A percentile compares a stretch with the other conserved stretches of the same genome.
Evolutionary conservation across 1,140 invertebrate species (phyloP).

Genomic region (Cylas formicarius): DNA sequence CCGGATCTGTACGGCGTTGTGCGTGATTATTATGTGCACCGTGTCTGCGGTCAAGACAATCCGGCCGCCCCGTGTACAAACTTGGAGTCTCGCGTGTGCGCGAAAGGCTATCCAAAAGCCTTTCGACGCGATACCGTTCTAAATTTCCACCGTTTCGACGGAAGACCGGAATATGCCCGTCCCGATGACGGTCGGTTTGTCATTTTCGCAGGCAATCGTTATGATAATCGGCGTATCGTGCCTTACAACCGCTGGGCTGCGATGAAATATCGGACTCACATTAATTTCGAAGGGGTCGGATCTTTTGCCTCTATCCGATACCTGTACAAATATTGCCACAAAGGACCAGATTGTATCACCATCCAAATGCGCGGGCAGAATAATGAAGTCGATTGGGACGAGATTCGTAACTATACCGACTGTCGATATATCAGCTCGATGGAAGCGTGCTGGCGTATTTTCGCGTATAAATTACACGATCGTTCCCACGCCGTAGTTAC

Average conservation of each 20-base stretch:
- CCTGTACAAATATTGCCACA: conserved; percentile 6
- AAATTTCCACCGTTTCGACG: neutral
- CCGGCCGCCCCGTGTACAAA: conserved; percentile 9
- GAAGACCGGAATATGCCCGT: neutral
- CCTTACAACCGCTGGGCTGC: conserved; percentile 7
- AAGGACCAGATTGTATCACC: conserved; percentile 5
- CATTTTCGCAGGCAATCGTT: neutral
- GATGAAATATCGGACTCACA: conserved; percentile 8
- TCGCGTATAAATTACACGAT: conserved; percentile 10
- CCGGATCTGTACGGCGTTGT: conserved; percentile 40
- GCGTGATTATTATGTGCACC: conserved; percentile 45
- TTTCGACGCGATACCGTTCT: conserved; percentile 4
- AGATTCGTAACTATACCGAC: conserved; percentile 8
- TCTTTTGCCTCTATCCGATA: neutral
- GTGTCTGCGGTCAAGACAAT: conserved; percentile 34
- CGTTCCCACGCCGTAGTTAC: conserved; percentile 7
- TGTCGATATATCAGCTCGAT: conserved; percentile 13
- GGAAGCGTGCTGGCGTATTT: conserved; percentile 10
- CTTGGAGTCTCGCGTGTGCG: too few relatives aligned
- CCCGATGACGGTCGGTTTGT: neutral
- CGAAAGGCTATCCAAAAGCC: too few relatives aligned
- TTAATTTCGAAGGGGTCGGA: conserved; percentile 8
- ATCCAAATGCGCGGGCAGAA: too few relatives aligned
- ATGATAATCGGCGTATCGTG: neutral
- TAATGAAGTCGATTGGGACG: conserved; percentile 9